phyloP scores from a whole-genome alignment of 2,113 vertebrate species.

The Motacilla alba region DNA sequence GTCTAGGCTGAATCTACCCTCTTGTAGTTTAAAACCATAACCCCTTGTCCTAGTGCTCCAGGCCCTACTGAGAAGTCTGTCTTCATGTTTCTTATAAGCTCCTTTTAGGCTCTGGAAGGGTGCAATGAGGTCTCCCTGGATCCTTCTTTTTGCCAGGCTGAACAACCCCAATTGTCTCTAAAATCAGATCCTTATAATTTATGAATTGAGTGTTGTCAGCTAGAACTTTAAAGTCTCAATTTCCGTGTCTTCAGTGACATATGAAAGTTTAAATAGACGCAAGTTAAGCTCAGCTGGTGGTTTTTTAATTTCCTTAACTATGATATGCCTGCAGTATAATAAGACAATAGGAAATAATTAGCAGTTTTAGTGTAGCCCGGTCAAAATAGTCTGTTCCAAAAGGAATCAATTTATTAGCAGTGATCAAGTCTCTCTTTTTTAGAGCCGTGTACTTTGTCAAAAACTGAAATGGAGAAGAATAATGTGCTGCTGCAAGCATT shows the following conservation, averaged over 20 bases:
- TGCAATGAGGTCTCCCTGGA: fast-evolving
- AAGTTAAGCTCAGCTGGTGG: not conserved
- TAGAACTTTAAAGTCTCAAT: not conserved
- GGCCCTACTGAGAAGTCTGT: not conserved
- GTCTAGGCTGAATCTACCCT: not conserved
- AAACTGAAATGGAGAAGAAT: conserved; percentile 69
- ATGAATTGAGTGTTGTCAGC: not conserved
- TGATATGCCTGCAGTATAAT: not conserved
- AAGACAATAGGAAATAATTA: not conserved
- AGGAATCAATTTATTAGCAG: not conserved
- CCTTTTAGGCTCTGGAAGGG: not conserved
- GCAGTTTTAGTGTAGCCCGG: not conserved
- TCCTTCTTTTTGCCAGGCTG: not conserved
- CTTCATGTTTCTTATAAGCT: not conserved
- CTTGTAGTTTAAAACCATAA: not conserved
- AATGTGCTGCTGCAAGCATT: conserved; percentile 67
- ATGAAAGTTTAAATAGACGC: not conserved
- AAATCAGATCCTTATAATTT: not conserved
- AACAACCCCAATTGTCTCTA: not conserved
- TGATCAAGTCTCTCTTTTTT: not conserved
- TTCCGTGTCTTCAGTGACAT: not conserved
- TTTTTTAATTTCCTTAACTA: not conserved
- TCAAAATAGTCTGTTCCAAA: not conserved
- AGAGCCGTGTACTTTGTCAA: conserved; percentile 76
- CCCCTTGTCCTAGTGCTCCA: fast-evolving